Evolutionary conservation across 2,113 vertebrate species (phyloP).

Genomic region (Promerops cafer): DNA sequence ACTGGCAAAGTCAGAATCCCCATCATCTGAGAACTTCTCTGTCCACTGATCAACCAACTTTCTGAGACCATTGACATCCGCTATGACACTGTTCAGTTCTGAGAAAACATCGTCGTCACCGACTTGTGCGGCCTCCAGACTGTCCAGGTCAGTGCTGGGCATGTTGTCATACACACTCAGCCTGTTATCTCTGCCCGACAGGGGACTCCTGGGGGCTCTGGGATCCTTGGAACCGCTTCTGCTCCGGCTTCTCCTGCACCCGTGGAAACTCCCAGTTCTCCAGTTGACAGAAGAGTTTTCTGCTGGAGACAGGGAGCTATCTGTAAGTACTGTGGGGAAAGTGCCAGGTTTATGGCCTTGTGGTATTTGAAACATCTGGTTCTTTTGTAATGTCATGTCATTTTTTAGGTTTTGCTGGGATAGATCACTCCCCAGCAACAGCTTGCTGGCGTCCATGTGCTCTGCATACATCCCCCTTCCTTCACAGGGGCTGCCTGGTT

Average conservation of each 20-base stretch:
- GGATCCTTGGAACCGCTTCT: slow-evolving; percentile 48
- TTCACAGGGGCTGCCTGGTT: slow-evolving; percentile 33
- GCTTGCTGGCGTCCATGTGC: slow-evolving; percentile 1
- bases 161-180: slow-evolving; percentile 87
- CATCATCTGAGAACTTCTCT: slow-evolving; percentile 75
- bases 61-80: slow-evolving; percentile 78
- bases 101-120: slow-evolving; percentile 77
- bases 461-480: background rate
- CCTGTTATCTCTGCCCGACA: slow-evolving; percentile 55
- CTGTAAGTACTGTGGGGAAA: slow-evolving; percentile 78
- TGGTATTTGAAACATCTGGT: slow-evolving; percentile 78
- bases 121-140: background rate
- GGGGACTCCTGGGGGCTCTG: background rate
- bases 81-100: slow-evolving; percentile 80
- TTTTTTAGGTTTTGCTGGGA: slow-evolving; percentile 53
- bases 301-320: slow-evolving; percentile 46
- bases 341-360: slow-evolving; percentile 85
- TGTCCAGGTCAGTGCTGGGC: slow-evolving; percentile 31
- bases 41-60: slow-evolving; percentile 80
- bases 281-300: slow-evolving; percentile 76
- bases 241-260: slow-evolving; percentile 58
- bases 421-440: slow-evolving; percentile 15
- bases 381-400: slow-evolving; percentile 25
- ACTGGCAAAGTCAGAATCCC: slow-evolving; percentile 68
- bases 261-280: slow-evolving; percentile 86